phyloP scores from a whole-genome alignment of 1,140 invertebrate species.

The Drosophila mojavensis region DNA sequence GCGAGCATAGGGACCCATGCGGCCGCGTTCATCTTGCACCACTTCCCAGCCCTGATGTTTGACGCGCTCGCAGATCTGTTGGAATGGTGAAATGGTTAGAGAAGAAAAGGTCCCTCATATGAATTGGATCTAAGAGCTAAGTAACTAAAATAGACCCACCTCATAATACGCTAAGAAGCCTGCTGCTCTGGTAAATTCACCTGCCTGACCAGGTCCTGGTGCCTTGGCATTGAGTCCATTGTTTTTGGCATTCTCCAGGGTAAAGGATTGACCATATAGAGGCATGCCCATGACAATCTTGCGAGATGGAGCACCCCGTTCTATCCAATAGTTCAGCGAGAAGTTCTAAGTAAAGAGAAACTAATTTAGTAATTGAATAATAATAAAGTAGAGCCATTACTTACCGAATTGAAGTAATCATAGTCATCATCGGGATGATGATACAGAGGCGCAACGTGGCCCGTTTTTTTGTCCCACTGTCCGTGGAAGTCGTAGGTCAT shows the following conservation, averaged over 20 bases:
- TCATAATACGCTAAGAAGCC: slow-evolving; percentile 96
- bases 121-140: background rate
- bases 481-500: slow-evolving; percentile 96
- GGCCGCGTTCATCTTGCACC: slow-evolving; percentile 89
- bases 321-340: slow-evolving; percentile 94
- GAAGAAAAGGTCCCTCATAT: background rate
- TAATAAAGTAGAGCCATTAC: too few relatives aligned
- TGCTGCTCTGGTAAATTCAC: slow-evolving; percentile 91
- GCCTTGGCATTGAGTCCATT: slow-evolving; percentile 90
- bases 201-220: slow-evolving; percentile 89
- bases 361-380: background rate
- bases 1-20: slow-evolving; percentile 94
- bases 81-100: background rate
- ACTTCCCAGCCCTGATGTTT: slow-evolving; percentile 91
- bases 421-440: slow-evolving; percentile 92
- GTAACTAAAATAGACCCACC: slow-evolving; percentile 81
- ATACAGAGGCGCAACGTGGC: slow-evolving; percentile 93
- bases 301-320: slow-evolving; percentile 90
- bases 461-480: slow-evolving; percentile 95
- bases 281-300: slow-evolving; percentile 96
- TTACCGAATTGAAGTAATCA: slow-evolving; percentile 88
- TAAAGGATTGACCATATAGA: slow-evolving; percentile 95
- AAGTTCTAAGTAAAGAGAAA: slow-evolving; percentile 87
- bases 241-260: slow-evolving; percentile 86
- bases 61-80: slow-evolving; percentile 91